A percentile compares a stretch with the other conserved stretches of the same genome.
These are phyloP conservation scores for Brachystomella parvula DNA, from an alignment of 1,140 invertebrate genomes.

Conservation along the genomic window DNA sequence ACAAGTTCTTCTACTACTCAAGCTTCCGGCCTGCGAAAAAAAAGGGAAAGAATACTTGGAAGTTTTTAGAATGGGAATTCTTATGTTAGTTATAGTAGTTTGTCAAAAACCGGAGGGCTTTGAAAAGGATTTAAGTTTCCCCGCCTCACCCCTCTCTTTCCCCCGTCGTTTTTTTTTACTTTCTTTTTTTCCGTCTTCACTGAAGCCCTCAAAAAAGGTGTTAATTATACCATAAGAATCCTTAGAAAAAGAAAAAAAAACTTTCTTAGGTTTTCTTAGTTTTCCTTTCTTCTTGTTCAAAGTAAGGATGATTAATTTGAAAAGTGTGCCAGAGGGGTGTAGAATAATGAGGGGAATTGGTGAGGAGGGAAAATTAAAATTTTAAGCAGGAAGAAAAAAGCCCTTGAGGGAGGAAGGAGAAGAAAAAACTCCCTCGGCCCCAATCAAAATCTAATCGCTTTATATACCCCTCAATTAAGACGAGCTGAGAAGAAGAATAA, in stretches of 20 bases:
- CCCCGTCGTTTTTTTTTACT: too few species aligned
- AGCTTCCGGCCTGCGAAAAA: slow-evolving; percentile 3
- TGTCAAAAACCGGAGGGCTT: slow-evolving; percentile 10
- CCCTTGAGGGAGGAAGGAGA: background rate
- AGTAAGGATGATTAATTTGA: slow-evolving; percentile 3
- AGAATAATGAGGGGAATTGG: slow-evolving; percentile 9
- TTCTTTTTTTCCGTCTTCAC: too few species aligned
- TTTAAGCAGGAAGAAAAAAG: background rate
- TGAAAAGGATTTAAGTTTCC: slow-evolving; percentile 9
- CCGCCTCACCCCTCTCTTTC: background rate
- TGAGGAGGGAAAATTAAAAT: background rate
- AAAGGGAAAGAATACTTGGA: slow-evolving; percentile 7
- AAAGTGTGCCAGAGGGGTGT: background rate
- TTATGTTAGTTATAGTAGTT: too few species aligned
- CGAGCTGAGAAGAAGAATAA: background rate
- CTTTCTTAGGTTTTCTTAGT: slow-evolving; percentile 1
- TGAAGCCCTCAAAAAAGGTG: background rate
- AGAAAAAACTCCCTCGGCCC: background rate
- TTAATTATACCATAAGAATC: slow-evolving; percentile 1
- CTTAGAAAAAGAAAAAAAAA: background rate
- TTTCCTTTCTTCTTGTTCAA: background rate
- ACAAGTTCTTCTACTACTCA: background rate
- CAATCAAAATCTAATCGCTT: background rate
- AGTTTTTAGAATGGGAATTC: slow-evolving; percentile 8
- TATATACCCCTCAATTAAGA: background rate